Conservation (phyloP, 1,140 invertebrate species). For the Brachionus angularis region DNA sequence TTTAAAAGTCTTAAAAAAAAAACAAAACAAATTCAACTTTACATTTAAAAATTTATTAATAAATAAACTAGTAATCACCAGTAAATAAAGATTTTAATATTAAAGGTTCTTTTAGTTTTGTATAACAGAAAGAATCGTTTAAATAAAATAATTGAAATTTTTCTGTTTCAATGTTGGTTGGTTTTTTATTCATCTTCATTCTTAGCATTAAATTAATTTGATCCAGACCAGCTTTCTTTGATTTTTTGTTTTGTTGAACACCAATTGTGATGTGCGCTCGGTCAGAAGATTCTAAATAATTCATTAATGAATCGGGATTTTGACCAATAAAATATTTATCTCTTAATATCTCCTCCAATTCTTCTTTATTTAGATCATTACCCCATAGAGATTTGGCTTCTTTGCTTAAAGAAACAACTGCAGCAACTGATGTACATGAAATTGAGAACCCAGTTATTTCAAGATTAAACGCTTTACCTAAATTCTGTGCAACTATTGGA, state of each 20-base stretch:
- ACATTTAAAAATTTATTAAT: neutral
- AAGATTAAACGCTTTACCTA: constrained; percentile 2
- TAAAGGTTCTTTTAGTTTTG: constrained; percentile 20
- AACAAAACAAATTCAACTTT: constrained; percentile 7
- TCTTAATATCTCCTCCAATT: neutral
- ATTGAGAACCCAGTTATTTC: constrained; percentile 25
- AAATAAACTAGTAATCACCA: constrained; percentile 1
- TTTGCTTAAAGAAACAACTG: neutral
- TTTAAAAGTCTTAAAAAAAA: too few relatives aligned
- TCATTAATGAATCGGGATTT: neutral
- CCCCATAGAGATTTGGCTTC: neutral
- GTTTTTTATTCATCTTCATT: neutral
- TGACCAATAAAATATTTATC: neutral
- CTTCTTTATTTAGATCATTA: constrained; percentile 33
- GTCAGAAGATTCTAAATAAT: neutral
- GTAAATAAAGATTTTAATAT: constrained; percentile 13
- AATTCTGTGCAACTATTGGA: neutral
- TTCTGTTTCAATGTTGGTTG: neutral
- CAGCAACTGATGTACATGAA: neutral
- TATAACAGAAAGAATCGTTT: neutral
- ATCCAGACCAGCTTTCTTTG: constrained; percentile 21
- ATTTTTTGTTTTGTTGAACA: neutral
- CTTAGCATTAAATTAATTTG: neutral
- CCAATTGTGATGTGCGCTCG: constrained; percentile 27
- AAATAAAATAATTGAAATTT: constrained; percentile 26